phyloP scores from a whole-genome alignment of 2,888 invertebrate genomes.

The Drosophila tanythrix region DNA sequence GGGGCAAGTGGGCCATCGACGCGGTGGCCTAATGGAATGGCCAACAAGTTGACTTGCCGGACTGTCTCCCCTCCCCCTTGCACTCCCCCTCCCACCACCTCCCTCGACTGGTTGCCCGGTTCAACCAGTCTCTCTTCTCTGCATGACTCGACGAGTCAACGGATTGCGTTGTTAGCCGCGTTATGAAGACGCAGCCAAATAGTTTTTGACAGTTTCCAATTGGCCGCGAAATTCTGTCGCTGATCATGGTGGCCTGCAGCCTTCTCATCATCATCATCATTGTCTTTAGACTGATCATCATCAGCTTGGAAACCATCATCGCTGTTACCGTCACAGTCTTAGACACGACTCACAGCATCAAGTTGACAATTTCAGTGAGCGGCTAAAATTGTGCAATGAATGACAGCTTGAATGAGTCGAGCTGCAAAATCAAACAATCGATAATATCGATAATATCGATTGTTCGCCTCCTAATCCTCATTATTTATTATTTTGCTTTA shows the following conservation, averaged over 20 bases:
- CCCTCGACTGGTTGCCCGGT: constrained; percentile 15
- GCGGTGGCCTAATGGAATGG: constrained; percentile 58
- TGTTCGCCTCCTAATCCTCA: neutral
- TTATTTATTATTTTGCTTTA: neutral
- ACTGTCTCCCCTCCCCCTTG: neutral
- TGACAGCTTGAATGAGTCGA: constrained; percentile 14
- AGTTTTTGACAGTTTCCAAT: constrained; percentile 73
- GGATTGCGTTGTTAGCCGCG: constrained; percentile 47
- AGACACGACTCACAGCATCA: constrained; percentile 32
- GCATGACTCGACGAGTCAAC: constrained; percentile 15
- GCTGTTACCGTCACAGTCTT: constrained; percentile 22
- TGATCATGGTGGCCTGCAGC: constrained; percentile 50
- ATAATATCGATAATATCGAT: constrained; percentile 13
- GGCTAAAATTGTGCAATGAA: constrained; percentile 29
- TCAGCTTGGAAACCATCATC: neutral
- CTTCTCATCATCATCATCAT: constrained; percentile 4
- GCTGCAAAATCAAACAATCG: neutral
- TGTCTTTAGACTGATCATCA: neutral
- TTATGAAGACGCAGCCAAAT: constrained; percentile 77
- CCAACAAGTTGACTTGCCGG: constrained; percentile 46
- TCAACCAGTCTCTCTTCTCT: constrained; percentile 43
- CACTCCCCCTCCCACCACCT: neutral
- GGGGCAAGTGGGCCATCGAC: constrained; percentile 62
- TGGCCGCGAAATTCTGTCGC: constrained; percentile 58
- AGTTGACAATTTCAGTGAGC: constrained; percentile 43